A percentile compares a stretch with the other conserved stretches of the same genome.
phyloP scores from a whole-genome alignment of 2,797 vertebrate genomes.

The Peromyscus melanophrys region DNA sequence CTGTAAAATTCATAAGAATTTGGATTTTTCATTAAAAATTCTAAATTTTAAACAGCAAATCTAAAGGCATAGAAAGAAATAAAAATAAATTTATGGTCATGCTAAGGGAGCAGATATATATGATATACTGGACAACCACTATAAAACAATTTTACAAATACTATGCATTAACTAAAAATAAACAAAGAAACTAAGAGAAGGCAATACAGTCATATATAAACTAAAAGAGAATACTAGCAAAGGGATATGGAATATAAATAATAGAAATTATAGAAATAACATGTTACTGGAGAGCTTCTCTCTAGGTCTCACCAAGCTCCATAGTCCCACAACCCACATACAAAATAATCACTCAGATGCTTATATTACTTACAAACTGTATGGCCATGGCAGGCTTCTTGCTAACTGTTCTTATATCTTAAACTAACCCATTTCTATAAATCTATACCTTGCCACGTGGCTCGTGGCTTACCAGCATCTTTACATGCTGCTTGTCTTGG shows the following conservation, averaged over 20 bases:
- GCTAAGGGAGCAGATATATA: not conserved
- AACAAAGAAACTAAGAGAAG: not conserved
- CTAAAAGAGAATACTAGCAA: not conserved
- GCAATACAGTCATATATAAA: too few species aligned
- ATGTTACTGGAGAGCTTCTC: too few species aligned
- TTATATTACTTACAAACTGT: too few species aligned
- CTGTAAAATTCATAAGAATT: not conserved
- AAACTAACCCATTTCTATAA: too few species aligned
- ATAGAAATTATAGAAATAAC: not conserved
- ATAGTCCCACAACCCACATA: too few species aligned
- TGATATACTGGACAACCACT: not conserved
- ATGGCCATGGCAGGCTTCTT: too few species aligned
- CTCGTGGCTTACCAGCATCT: too few species aligned
- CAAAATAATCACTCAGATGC: too few species aligned
- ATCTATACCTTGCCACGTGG: too few species aligned
- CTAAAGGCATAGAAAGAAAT: not conserved
- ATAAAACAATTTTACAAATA: not conserved
- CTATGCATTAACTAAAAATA: not conserved
- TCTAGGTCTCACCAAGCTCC: too few species aligned
- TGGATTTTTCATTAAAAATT: not conserved
- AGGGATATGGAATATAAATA: not conserved
- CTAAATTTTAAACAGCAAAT: constrained; percentile 1
- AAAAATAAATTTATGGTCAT: not conserved
- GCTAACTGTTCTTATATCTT: too few species aligned
- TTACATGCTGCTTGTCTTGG: too few species aligned